phyloP scores from a whole-genome alignment of 2,797 vertebrate genomes.

The Rhinichthys osculus region DNA sequence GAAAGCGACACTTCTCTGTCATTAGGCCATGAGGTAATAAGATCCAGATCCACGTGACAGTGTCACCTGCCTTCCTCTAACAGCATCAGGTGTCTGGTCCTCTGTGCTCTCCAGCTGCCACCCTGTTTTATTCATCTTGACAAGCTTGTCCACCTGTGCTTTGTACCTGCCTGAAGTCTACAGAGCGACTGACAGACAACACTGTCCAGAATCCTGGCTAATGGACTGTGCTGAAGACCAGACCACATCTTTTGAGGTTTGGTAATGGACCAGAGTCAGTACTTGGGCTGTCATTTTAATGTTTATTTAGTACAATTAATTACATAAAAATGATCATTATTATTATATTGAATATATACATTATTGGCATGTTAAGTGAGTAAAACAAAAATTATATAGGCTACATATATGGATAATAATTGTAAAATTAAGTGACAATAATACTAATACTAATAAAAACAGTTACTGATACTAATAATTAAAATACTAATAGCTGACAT shows the following conservation, averaged over 20 bases:
- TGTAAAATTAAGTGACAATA: neutral
- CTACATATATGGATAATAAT: neutral
- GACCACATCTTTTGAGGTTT: neutral
- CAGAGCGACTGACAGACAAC: conserved; percentile 19
- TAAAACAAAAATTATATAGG: too few relatives aligned
- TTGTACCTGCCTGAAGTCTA: conserved; percentile 21
- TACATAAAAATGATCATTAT: neutral
- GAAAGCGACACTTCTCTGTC: neutral
- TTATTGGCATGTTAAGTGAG: neutral
- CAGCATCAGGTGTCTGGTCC: conserved; percentile 49
- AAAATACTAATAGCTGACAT: neutral
- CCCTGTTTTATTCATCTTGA: conserved; percentile 56
- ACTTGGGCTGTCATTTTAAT: neutral
- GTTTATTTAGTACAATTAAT: neutral
- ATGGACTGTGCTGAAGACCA: neutral
- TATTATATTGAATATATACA: neutral
- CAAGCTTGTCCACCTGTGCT: conserved; percentile 38
- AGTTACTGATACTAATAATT: too few relatives aligned
- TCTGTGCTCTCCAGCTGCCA: conserved; percentile 37
- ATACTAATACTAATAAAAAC: neutral
- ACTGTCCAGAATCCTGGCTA: conserved; percentile 3
- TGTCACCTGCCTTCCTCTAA: conserved; percentile 23
- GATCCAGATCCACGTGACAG: conserved; percentile 13
- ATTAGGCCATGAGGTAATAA: conserved; percentile 34
- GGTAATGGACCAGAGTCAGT: neutral